Percentiles rank a stretch among this genome's conserved stretches.
Conservation (phyloP, 2,888 invertebrate genomes). For the Shargacucullia verbasci region DNA sequence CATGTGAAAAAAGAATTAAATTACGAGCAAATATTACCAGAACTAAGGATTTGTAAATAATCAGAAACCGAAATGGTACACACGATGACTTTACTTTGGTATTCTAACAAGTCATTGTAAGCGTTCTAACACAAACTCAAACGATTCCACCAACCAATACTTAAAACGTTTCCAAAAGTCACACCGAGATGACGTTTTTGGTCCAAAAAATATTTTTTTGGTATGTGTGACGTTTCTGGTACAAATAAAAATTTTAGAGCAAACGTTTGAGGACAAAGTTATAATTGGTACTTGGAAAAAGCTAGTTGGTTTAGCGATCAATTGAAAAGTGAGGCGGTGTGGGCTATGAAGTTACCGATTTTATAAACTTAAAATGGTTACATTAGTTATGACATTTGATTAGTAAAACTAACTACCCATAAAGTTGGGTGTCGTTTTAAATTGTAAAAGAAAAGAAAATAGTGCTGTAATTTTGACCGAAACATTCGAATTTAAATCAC, state of each 20-base stretch:
- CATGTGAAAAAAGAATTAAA: too few relatives aligned
- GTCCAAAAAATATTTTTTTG: constrained; percentile 11
- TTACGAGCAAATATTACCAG: background rate
- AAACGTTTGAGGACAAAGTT: constrained; percentile 28
- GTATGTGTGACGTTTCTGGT: constrained; percentile 10
- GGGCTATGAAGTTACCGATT: constrained; percentile 27
- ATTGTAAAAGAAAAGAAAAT: too few relatives aligned
- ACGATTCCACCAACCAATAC: constrained; percentile 22
- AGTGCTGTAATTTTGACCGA: too few relatives aligned
- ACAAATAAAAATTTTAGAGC: constrained; percentile 26
- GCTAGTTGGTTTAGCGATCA: constrained; percentile 50
- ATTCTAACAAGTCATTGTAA: constrained; percentile 23
- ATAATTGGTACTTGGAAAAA: constrained; percentile 58
- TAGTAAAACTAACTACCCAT: too few relatives aligned
- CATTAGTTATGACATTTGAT: too few relatives aligned
- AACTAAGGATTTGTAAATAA: constrained; percentile 6
- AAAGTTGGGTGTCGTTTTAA: too few relatives aligned
- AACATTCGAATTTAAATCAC: too few relatives aligned
- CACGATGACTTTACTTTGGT: constrained; percentile 16
- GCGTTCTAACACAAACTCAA: constrained; percentile 28
- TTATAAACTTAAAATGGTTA: too few relatives aligned
- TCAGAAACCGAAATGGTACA: constrained; percentile 2
- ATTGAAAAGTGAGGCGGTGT: constrained; percentile 44
- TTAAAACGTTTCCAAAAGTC: constrained; percentile 14
- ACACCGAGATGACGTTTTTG: constrained; percentile 21